Base-by-base conservation (phyloP, 30 jellyfish, hydroid and myxozoan species). In the Aurelia sp. region DNA sequence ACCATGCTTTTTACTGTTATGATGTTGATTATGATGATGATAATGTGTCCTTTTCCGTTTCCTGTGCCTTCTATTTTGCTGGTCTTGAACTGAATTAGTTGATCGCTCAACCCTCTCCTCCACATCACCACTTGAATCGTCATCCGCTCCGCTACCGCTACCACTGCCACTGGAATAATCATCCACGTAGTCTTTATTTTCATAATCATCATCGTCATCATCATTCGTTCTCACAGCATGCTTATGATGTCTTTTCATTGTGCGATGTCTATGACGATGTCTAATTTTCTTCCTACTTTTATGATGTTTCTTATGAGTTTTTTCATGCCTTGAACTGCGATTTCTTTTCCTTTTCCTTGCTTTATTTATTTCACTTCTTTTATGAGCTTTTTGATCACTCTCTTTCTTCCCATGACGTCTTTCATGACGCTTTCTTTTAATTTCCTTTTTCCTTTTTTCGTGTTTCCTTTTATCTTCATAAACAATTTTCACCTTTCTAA, bases 21-120 rank as follows among this genome's bases (percentile, higher is more conserved):
- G 58, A 8, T 63, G 67, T 20, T 86, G 78, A 16, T 18, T 5
- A 17, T 27, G 38, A 44, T 63, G 21, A 11, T 61, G 77, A 48
- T 66, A 51, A 5, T 74, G 63, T 40, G 53, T 74, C 59, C 64
- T 72, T 1, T 65, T 52, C 16, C 17, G 70, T 47, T 71, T 88
- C 69, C 60, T 72, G 16, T 78, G 86, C 21, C 59, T 72, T 22
- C 69, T 69, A 17, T 51, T 41, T 27, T 67, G 84, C 18, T 75
- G 65, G 20, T 22, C 27, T n/a, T 51, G 63, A 9, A 68, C 15
- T 24, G 67, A 53, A 5, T 67, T 55, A 3, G 93, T 84, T 11
- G 93, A 84, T 12, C 93, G 68, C 33, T 84, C 82, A 38, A 84
- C 77, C 24, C 93, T 63, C 76, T 84, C 93, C 75, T 82, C 97